Conservation (phyloP, 1,140 invertebrate genomes). For the Archivesica marissinica region DNA sequence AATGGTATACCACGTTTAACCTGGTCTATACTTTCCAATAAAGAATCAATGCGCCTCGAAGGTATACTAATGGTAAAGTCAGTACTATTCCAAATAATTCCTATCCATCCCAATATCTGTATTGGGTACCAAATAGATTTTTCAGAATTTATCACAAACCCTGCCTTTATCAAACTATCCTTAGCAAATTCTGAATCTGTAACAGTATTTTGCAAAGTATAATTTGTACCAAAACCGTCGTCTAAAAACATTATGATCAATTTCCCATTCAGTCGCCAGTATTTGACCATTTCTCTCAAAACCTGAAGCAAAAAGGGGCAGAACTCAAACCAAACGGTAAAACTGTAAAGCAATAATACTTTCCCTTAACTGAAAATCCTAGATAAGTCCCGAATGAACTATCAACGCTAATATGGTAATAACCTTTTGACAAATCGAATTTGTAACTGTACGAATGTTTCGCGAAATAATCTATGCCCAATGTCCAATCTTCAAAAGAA, state of each 20-base stretch:
- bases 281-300: no score
- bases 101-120: constrained; percentile 7
- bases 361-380: not conserved
- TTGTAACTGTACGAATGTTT: not conserved
- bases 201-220: no score
- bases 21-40: no score
- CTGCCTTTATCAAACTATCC: not conserved
- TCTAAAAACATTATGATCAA: no score
- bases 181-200: not conserved
- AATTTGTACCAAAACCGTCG: no score
- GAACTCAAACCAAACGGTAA: not conserved
- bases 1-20: not conserved
- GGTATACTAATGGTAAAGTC: not conserved
- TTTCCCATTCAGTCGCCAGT: no score
- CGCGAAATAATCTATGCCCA: not conserved
- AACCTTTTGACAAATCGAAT: not conserved
- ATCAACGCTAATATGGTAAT: not conserved
- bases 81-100: constrained; percentile 1
- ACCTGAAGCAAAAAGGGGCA: no score
- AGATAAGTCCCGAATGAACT: no score
- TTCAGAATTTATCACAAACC: constrained; percentile 35
- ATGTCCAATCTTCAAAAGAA: not conserved
- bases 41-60: not conserved
- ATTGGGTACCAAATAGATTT: constrained; percentile 16
- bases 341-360: not conserved